Evolutionary conservation across 2,888 invertebrate species (phyloP).

Genomic region (Hartigia nigra): DNA sequence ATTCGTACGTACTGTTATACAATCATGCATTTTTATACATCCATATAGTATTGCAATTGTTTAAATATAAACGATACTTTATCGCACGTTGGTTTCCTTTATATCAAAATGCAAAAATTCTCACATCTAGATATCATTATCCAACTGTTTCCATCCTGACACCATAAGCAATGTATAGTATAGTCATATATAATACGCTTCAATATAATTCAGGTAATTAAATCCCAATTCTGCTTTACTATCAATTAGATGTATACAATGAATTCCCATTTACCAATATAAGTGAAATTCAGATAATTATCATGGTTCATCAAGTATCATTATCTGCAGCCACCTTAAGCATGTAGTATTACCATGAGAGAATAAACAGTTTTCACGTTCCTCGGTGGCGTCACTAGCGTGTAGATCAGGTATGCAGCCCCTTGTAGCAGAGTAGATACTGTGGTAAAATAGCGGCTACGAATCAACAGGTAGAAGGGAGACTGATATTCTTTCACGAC

Average conservation of each 20-base stretch:
- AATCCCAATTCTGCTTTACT: neutral
- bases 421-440: constrained; percentile 10
- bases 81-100: neutral
- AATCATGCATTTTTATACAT: neutral
- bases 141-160: neutral
- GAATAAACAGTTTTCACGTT: constrained; percentile 21
- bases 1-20: neutral
- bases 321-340: neutral
- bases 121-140: neutral
- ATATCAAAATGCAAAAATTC: neutral
- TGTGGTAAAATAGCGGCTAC: constrained; percentile 17
- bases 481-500: neutral
- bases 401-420: constrained; percentile 12
- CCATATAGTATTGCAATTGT: neutral
- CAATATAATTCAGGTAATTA: neutral
- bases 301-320: neutral
- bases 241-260: neutral
- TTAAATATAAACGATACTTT: neutral
- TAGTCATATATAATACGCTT: neutral
- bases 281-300: neutral
- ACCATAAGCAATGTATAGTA: neutral
- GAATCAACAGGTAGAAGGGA: constrained; percentile 32
- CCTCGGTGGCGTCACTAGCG: constrained; percentile 29
- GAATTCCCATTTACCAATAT: neutral
- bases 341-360: constrained; percentile 25